A percentile compares a stretch with the other conserved stretches of the same genome.
phyloP scores from a whole-genome alignment of 1,140 invertebrate species.

The Zaprionus inermis region DNA sequence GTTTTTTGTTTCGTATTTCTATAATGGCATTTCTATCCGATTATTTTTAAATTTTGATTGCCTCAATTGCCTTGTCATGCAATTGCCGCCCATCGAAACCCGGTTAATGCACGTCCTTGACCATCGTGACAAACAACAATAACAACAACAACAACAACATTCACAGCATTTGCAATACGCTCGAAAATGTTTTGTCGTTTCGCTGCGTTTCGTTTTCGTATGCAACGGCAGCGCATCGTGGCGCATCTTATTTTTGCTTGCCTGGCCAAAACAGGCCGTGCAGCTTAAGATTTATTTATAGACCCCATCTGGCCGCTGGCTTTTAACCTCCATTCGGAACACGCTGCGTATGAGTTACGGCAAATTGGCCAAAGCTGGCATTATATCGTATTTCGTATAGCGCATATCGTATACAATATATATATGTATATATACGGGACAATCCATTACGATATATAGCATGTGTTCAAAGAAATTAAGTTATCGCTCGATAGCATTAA shows the following conservation, averaged over 20 bases:
- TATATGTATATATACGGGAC: not conserved
- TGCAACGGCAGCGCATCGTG: conserved; percentile 41
- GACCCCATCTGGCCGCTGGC: conserved; percentile 64
- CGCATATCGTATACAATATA: not conserved
- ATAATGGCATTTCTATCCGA: not conserved
- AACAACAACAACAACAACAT: conserved; percentile 27
- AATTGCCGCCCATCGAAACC: conserved; percentile 10
- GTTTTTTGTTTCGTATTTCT: too few species aligned
- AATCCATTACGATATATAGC: not conserved
- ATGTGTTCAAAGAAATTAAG: not conserved
- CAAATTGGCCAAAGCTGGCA: conserved; percentile 51
- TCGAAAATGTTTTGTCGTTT: not conserved
- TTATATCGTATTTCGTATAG: not conserved
- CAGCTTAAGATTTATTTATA: conserved; percentile 77
- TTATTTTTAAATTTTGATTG: not conserved
- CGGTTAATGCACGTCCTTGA: conserved; percentile 77
- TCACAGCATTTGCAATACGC: conserved; percentile 13
- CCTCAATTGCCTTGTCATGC: conserved; percentile 15
- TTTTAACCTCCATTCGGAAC: conserved; percentile 77
- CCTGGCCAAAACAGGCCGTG: conserved; percentile 51
- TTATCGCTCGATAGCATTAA: conserved; percentile 6
- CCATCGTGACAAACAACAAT: conserved; percentile 49
- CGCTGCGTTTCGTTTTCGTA: conserved; percentile 22
- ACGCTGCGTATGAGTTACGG: conserved; percentile 79
- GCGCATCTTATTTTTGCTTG: not conserved